Evolutionary conservation across 92 coral and sea anemone species (phyloP).

Genomic region (Virgularia gustaviana): DNA sequence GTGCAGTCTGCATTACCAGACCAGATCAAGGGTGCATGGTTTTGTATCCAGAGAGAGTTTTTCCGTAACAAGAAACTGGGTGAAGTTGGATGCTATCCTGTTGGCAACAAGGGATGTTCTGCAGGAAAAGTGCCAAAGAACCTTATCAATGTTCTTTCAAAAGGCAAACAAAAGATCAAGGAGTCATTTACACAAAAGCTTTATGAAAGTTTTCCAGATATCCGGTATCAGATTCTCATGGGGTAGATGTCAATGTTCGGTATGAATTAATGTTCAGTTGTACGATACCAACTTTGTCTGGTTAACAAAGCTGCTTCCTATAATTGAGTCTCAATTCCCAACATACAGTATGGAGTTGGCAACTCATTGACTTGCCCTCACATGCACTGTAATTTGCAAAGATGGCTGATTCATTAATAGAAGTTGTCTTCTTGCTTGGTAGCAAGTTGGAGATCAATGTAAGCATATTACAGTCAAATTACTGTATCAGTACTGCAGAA

Average conservation of each 20-base stretch:
- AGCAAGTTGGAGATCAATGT: no score
- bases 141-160: background rate
- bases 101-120: background rate
- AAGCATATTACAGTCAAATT: no score
- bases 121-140: constrained; percentile 12
- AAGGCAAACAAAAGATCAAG: background rate
- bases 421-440: no score
- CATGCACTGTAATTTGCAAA: no score
- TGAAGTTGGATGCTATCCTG: constrained; percentile 7
- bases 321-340: no score
- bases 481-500: no score
- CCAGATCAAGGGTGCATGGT: constrained; percentile 2
- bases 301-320: no score
- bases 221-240: background rate
- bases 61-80: background rate
- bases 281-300: no score
- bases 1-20: background rate
- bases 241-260: background rate
- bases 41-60: constrained; percentile 4
- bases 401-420: no score
- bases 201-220: constrained; percentile 15
- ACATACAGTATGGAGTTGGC: no score
- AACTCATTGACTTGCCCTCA: no score
- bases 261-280: no score
- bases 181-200: background rate